Base-by-base conservation (phyloP, 2,888 invertebrate species). In the Lasiommata megera region DNA sequence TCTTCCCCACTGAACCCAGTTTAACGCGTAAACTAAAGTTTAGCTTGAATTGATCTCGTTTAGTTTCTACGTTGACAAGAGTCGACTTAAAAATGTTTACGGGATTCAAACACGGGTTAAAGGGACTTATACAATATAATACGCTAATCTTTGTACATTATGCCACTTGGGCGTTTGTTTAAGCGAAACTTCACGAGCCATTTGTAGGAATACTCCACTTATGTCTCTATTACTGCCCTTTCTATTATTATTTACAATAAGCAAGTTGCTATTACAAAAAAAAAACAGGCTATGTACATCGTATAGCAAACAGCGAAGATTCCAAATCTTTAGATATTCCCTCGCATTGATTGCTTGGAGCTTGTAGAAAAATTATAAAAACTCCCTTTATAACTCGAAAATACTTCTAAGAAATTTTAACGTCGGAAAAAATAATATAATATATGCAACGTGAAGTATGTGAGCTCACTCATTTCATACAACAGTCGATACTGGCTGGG, bases 121-220 rank as follows among this genome's bases (percentile, higher is more conserved):
- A 34, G 54, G 56, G 36, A 43, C 52, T 54, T 57, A 46, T 11
- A 57, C 28, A 16, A 48, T 37, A 48, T 58, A 54, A 58, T 62
- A 61, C n/a, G 18, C 60, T 62, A 62, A 58, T 57, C 60, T 62
- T 62, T 62, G 62, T 62, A 62, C 60, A 62, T 46, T 29, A 48
- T 54, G 58, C 61, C 57, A 41, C 54, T 34, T 16, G 43, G 56
- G 60, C 58, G 52, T 50, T 44, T 47, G 41, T 55, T 55, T 54
- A 60, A 62, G 56, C 56, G 58, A 61, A 55, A 55, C 55, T 43
- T 54, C 61, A 61, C 61, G 61, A 61, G 61, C 61, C 61, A 56
- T 61, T 55, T 58, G 55, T 61, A 61, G 61, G 61, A 61, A 61
- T 58, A 51, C 61, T 47, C 58, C 55, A 58, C 61, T 55, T 58